Percentiles rank a stretch among this genome's conserved stretches.
These are phyloP conservation scores for Amblyjoppa proteus DNA, from an alignment of 2,888 invertebrate species.

Conservation along the genomic window DNA sequence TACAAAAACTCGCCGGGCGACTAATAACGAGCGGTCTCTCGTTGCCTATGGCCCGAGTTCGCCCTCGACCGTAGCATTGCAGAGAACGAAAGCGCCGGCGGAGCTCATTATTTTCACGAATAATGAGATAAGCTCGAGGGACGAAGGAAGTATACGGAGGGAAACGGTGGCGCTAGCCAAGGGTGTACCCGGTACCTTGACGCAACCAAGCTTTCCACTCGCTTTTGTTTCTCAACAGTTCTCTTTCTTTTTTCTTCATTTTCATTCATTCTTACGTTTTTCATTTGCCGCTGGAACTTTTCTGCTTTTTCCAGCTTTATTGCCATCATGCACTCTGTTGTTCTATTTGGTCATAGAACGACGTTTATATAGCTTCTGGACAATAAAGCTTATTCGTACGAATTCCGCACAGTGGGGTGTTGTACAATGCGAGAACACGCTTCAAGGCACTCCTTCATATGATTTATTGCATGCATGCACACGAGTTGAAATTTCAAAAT, in stretches of 20 bases:
- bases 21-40: conserved; percentile 55
- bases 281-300: not conserved
- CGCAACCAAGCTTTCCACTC: not conserved
- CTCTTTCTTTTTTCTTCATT: not conserved
- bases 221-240: conserved; percentile 1
- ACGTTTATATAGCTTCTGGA: not conserved
- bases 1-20: conserved; percentile 26
- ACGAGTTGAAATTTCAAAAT: not conserved
- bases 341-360: conserved; percentile 31
- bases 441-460: not conserved
- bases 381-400: not conserved
- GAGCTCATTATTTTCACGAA: conserved; percentile 64
- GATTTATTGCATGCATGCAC: not conserved
- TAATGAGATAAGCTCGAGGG: conserved; percentile 63
- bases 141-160: conserved; percentile 23
- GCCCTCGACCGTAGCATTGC: conserved; percentile 26
- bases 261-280: not conserved
- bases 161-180: not conserved
- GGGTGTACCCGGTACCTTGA: not conserved
- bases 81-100: conserved; percentile 33
- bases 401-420: not conserved
- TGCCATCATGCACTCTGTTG: not conserved
- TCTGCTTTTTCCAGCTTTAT: conserved; percentile 10
- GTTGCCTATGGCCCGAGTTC: conserved; percentile 34
- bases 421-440: not conserved